Evolutionary conservation across 2,888 invertebrate genomes (phyloP).

Genomic region (Drosophila infuscata): DNA sequence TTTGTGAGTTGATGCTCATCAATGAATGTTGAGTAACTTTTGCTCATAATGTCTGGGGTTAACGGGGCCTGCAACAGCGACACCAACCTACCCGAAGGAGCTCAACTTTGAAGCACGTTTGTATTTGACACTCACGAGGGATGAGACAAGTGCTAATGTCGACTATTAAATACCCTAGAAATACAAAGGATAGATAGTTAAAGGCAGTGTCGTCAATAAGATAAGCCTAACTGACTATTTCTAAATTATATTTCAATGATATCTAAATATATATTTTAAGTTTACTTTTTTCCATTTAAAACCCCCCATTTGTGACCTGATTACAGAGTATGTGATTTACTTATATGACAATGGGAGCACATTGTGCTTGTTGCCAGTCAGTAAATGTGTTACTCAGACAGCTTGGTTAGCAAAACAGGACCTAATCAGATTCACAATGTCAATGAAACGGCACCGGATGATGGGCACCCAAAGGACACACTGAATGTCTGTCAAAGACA

Average conservation of each 20-base stretch:
- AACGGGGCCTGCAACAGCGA: constrained; percentile 22
- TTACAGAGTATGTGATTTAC: constrained; percentile 11
- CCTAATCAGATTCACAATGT: constrained; percentile 41
- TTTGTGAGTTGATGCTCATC: constrained; percentile 43
- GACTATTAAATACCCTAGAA: constrained; percentile 12
- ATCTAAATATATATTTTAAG: neutral
- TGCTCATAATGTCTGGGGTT: constrained; percentile 33
- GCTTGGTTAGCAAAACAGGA: constrained; percentile 21
- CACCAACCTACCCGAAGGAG: constrained; percentile 21
- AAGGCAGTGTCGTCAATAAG: neutral
- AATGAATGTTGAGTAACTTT: constrained; percentile 65
- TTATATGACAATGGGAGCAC: constrained; percentile 15
- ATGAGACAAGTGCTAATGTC: neutral
- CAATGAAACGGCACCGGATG: constrained; percentile 13
- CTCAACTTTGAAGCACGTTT: constrained; percentile 58
- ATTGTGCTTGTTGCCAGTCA: constrained; percentile 15
- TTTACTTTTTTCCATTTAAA: neutral
- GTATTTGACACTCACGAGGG: constrained; percentile 47
- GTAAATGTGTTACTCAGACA: constrained; percentile 13
- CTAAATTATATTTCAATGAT: too few species aligned
- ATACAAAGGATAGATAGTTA: neutral
- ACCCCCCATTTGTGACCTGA: neutral
- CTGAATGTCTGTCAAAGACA: constrained; percentile 14
- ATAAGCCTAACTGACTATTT: neutral
- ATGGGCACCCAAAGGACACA: constrained; percentile 11